Conservation (phyloP, 2,888 invertebrate genomes). For the Acrocera orbiculus region DNA sequence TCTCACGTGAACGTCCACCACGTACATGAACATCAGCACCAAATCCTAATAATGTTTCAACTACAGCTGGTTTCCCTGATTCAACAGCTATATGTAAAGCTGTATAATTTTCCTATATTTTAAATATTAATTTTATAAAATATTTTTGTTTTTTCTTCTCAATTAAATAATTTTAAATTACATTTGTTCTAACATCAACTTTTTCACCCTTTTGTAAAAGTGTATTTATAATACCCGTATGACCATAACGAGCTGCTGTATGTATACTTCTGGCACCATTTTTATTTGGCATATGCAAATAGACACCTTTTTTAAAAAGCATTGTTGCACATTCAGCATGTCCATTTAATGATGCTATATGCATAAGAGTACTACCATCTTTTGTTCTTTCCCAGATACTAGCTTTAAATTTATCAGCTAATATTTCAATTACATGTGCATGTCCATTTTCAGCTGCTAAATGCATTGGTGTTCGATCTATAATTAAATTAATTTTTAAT, state of each 20-base stretch:
- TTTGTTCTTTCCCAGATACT: slow-evolving; percentile 92
- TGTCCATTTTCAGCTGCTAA: slow-evolving; percentile 95
- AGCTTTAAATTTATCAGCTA: slow-evolving; percentile 95
- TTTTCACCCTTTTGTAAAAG: slow-evolving; percentile 90
- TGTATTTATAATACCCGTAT: slow-evolving; percentile 93
- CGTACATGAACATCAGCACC: slow-evolving; percentile 95
- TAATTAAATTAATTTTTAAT: slow-evolving; percentile 9
- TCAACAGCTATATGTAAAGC: slow-evolving; percentile 95
- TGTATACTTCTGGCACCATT: slow-evolving; percentile 90
- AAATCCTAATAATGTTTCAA: slow-evolving; percentile 86
- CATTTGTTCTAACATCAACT: slow-evolving; percentile 89
- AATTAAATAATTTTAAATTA: slow-evolving; percentile 29
- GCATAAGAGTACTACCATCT: slow-evolving; percentile 97
- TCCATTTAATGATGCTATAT: slow-evolving; percentile 92
- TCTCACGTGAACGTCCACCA: slow-evolving; percentile 77
- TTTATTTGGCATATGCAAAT: slow-evolving; percentile 98
- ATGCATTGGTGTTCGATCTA: slow-evolving; percentile 92
- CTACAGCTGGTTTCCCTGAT: slow-evolving; percentile 82
- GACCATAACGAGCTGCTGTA: slow-evolving; percentile 92
- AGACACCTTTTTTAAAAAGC: slow-evolving; percentile 96
- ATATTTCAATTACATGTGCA: slow-evolving; percentile 82
- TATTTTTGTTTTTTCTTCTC: not conserved
- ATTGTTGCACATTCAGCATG: slow-evolving; percentile 97
- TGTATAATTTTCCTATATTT: slow-evolving; percentile 78
- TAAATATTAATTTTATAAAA: not conserved